Evolutionary conservation across 2,888 invertebrate species (phyloP).

Genomic region (Lamellibrachia columna): DNA sequence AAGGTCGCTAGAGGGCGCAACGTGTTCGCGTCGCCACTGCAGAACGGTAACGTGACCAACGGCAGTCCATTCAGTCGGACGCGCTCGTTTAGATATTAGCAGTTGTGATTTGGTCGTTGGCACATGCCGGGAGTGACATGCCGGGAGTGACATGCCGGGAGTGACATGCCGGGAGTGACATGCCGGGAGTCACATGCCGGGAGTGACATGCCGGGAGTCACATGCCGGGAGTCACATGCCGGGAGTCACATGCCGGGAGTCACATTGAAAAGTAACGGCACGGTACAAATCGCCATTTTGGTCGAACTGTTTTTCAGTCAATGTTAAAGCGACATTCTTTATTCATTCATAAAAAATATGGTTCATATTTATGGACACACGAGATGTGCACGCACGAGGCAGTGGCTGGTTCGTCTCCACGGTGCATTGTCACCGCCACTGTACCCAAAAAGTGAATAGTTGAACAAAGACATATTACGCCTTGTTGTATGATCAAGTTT

Average conservation of each 20-base stretch:
- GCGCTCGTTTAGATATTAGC: not conserved
- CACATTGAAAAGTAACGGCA: too few relatives aligned
- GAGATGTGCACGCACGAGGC: not conserved
- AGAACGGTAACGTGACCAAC: not conserved
- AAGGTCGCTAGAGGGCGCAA: not conserved
- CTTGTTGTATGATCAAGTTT: not conserved
- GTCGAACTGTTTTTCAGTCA: too few relatives aligned
- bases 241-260: too few relatives aligned
- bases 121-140: not conserved
- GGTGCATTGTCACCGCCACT: not conserved
- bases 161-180: too few relatives aligned
- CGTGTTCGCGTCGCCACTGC: not conserved
- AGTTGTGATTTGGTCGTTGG: not conserved
- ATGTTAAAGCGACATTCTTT: too few relatives aligned
- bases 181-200: too few relatives aligned
- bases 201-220: not conserved
- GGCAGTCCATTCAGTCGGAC: not conserved
- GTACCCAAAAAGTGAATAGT: not conserved
- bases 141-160: too few relatives aligned
- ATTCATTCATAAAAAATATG: too few relatives aligned
- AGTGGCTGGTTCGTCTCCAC: not conserved
- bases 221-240: too few relatives aligned
- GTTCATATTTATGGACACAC: too few relatives aligned
- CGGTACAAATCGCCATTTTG: too few relatives aligned
- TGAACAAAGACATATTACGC: not conserved